These are phyloP conservation scores for Lepidostoma basale DNA, from an alignment of 1,140 invertebrate genomes.

Conservation along the genomic window DNA sequence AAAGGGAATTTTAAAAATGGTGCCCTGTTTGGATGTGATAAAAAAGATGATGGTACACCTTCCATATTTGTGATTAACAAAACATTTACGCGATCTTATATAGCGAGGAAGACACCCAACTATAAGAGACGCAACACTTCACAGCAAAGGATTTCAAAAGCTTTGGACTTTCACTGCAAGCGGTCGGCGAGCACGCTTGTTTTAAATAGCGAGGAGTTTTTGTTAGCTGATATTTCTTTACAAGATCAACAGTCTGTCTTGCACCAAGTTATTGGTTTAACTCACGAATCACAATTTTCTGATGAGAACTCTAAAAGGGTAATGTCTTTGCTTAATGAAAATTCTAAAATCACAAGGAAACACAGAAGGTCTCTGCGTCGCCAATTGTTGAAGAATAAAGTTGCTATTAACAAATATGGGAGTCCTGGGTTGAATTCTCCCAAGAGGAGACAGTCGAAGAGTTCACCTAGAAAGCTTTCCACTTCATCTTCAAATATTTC, in stretches of 20 bases:
- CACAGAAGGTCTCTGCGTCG: conserved; percentile 28
- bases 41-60: conserved; percentile 3
- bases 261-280: not conserved
- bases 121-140: conserved; percentile 12
- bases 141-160: conserved; percentile 1
- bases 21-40: not conserved
- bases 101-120: conserved; percentile 17
- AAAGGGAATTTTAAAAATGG: conserved; percentile 15
- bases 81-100: conserved; percentile 29
- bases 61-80: conserved; percentile 1
- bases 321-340: conserved; percentile 26
- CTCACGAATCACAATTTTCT: not conserved
- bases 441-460: not conserved
- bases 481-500: not conserved
- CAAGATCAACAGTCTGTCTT: not conserved
- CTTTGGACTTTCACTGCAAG: conserved; percentile 1
- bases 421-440: not conserved
- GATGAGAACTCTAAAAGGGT: conserved; percentile 4
- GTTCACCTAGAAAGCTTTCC: not conserved
- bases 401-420: not conserved
- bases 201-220: conserved; percentile 28
- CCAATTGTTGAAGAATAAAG: conserved; percentile 29
- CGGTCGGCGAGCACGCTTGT: conserved; percentile 14
- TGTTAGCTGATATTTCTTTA: conserved; percentile 34
- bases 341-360: not conserved